Conservation (phyloP, 2,888 invertebrate species). For the Hirtodrosophila histrioides region DNA sequence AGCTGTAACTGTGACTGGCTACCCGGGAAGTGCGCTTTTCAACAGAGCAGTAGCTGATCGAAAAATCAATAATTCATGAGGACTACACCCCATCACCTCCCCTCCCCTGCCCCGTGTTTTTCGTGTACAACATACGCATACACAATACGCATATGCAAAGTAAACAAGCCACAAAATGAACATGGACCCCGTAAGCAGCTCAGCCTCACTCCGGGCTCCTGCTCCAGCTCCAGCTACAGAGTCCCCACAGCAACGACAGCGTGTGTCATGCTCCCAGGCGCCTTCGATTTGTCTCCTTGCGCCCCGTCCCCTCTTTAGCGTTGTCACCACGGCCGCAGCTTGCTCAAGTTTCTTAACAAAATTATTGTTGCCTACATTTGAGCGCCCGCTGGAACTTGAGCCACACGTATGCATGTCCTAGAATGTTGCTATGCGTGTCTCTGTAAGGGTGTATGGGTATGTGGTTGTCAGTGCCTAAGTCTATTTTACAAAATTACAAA, state of each 20-base stretch:
- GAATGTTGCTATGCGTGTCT: not conserved
- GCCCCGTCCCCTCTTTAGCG: not conserved
- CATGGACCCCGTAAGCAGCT: constrained; percentile 54
- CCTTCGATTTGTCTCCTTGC: constrained; percentile 64
- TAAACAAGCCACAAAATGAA: constrained; percentile 77
- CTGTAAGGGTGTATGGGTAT: not conserved
- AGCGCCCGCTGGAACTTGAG: constrained; percentile 36
- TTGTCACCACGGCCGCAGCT: constrained; percentile 49
- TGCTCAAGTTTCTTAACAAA: constrained; percentile 50
- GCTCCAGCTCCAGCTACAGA: not conserved
- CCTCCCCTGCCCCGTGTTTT: not conserved
- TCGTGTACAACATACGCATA: constrained; percentile 48
- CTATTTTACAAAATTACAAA: constrained; percentile 74
- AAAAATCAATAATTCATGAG: constrained; percentile 77
- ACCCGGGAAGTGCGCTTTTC: constrained; percentile 16
- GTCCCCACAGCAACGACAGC: not conserved
- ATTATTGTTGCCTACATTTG: constrained; percentile 70
- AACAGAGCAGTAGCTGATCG: constrained; percentile 56
- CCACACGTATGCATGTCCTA: constrained; percentile 7
- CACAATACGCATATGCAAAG: constrained; percentile 67
- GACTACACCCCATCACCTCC: constrained; percentile 4
- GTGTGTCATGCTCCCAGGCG: constrained; percentile 22
- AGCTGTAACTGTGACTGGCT: constrained; percentile 5
- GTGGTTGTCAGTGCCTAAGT: constrained; percentile 44
- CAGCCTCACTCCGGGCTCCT: constrained; percentile 5